Conservation (phyloP, 2,797 vertebrate species). For the Crenuchus spilurus region DNA sequence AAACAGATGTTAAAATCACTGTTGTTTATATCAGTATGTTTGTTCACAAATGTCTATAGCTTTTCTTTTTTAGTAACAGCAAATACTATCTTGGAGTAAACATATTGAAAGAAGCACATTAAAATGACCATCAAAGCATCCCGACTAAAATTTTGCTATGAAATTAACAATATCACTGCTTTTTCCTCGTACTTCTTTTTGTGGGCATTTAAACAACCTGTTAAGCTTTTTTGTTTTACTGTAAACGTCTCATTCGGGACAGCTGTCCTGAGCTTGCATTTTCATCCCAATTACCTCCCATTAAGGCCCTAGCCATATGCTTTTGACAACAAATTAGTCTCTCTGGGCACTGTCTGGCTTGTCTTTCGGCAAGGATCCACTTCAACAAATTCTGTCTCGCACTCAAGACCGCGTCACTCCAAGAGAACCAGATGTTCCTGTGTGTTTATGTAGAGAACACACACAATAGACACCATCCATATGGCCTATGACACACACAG, state of each 20-base stretch:
- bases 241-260: slow-evolving; percentile 31
- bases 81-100: no score
- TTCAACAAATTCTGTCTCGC: slow-evolving; percentile 36
- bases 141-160: slow-evolving; percentile 59
- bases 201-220: slow-evolving; percentile 21
- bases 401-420: slow-evolving; percentile 30
- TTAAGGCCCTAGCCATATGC: slow-evolving; percentile 57
- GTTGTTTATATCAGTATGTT: no score
- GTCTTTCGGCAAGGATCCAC: slow-evolving; percentile 34
- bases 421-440: slow-evolving; percentile 51
- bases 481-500: neutral
- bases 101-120: no score
- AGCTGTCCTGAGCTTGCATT: slow-evolving; percentile 56
- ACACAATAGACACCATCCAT: neutral
- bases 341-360: slow-evolving; percentile 28
- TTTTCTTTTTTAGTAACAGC: no score
- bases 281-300: slow-evolving; percentile 49
- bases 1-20: no score
- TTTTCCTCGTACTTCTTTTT: slow-evolving; percentile 57
- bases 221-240: slow-evolving; percentile 26
- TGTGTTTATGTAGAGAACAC: neutral
- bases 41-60: no score
- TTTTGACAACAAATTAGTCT: slow-evolving; percentile 52
- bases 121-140: no score
- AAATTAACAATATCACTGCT: slow-evolving; percentile 1